These are phyloP conservation scores for Neodiprion pinetum DNA, from an alignment of 1,140 invertebrate species.

Conservation along the genomic window DNA sequence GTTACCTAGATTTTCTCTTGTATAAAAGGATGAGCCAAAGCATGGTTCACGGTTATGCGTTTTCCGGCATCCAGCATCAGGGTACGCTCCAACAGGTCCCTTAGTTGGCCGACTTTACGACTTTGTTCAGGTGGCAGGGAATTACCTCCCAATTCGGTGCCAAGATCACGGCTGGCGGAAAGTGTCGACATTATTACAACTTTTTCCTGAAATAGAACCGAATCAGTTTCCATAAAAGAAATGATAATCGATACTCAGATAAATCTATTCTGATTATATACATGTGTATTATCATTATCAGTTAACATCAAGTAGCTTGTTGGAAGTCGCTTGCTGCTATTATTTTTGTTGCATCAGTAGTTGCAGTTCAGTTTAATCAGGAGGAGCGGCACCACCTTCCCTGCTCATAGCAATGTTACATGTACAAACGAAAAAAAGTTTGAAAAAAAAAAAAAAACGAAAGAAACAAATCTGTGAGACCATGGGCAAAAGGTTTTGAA, in stretches of 20 bases:
- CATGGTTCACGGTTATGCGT: conserved; percentile 91
- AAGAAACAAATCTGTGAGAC: conserved; percentile 1
- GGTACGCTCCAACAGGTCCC: conserved; percentile 93
- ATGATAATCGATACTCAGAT: too few species aligned
- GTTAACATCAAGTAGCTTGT: too few species aligned
- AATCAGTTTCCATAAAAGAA: too few species aligned
- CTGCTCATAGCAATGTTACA: neutral
- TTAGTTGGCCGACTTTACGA: conserved; percentile 90
- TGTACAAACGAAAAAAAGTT: conserved; percentile 11
- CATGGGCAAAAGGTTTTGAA: too few species aligned
- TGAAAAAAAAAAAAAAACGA: conserved; percentile 26
- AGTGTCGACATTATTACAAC: conserved; percentile 94
- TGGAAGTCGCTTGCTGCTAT: too few species aligned
- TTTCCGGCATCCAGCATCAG: conserved; percentile 93
- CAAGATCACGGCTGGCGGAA: conserved; percentile 83
- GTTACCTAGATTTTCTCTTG: conserved; percentile 83
- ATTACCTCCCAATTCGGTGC: conserved; percentile 86
- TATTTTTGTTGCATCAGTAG: too few species aligned
- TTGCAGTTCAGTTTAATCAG: neutral
- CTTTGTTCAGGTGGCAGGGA: conserved; percentile 87
- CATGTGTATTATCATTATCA: too few species aligned
- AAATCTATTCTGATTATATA: too few species aligned
- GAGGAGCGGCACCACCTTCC: conserved; percentile 7
- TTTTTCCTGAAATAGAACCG: conserved; percentile 82
- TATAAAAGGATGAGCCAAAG: conserved; percentile 96